Conservation (phyloP, 1,140 invertebrate genomes). For the Tetramorium simillimum region DNA sequence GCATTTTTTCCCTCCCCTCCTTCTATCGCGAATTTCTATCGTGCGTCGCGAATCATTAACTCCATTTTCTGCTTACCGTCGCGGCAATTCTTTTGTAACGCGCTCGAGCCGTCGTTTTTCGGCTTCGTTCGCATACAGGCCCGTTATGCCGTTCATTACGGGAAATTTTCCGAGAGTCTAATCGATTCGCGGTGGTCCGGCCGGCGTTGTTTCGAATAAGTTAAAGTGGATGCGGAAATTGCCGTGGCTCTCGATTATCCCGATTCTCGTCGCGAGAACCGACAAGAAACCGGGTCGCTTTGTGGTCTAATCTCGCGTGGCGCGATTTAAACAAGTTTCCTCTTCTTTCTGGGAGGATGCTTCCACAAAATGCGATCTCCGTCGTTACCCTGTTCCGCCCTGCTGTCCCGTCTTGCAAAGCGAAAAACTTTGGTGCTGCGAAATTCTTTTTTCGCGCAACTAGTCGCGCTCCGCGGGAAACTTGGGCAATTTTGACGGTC, state of each 20-base stretch:
- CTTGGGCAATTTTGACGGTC: constrained; percentile 39
- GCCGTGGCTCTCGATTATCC: constrained; percentile 52
- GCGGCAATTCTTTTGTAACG: background rate
- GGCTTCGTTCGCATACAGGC: constrained; percentile 9
- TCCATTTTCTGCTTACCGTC: constrained; percentile 6
- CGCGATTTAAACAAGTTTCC: constrained; percentile 50
- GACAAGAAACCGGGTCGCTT: constrained; percentile 32
- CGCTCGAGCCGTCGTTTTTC: constrained; percentile 21
- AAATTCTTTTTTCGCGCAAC: constrained; percentile 22
- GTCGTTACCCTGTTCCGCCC: background rate
- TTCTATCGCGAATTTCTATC: constrained; percentile 4
- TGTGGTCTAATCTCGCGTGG: constrained; percentile 48
- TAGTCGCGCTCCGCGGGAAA: constrained; percentile 12
- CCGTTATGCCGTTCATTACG: constrained; percentile 15
- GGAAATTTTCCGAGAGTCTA: constrained; percentile 40
- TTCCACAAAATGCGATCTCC: constrained; percentile 17
- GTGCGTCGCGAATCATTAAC: constrained; percentile 43
- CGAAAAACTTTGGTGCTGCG: constrained; percentile 14
- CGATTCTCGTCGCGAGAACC: constrained; percentile 33
- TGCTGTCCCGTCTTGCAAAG: background rate
- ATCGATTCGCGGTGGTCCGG: constrained; percentile 16
- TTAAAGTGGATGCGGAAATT: constrained; percentile 56
- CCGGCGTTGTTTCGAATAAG: constrained; percentile 40
- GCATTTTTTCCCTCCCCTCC: background rate
- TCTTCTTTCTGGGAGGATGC: constrained; percentile 17